phyloP scores from a whole-genome alignment of 2,888 invertebrate genomes.

The Troilus luridus region DNA sequence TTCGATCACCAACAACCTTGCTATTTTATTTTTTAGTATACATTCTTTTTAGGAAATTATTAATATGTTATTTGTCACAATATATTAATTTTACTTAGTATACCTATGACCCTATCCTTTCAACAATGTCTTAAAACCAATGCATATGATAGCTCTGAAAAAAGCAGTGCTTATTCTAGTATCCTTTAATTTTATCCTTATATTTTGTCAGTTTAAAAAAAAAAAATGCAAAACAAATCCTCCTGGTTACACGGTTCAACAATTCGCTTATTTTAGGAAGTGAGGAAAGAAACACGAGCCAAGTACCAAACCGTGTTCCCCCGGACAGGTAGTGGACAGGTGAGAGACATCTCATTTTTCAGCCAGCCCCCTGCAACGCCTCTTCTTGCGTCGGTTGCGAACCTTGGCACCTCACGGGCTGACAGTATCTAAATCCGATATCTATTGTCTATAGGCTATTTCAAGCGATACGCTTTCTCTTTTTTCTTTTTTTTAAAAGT shows the following conservation, averaged over 20 bases:
- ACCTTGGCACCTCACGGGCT: not conserved
- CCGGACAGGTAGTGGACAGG: not conserved
- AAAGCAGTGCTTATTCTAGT: no score
- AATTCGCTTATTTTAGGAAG: not conserved
- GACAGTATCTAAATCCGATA: not conserved
- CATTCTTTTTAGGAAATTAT: no score
- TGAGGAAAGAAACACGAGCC: not conserved
- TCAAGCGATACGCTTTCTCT: not conserved
- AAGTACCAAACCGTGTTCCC: not conserved
- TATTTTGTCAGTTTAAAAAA: no score
- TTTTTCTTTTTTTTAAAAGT: not conserved
- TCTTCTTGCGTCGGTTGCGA: not conserved
- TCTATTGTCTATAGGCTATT: not conserved
- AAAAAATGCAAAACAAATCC: not conserved
- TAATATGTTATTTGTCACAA: no score
- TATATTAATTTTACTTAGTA: no score
- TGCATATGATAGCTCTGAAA: no score
- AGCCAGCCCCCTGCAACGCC: not conserved
- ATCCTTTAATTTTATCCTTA: no score
- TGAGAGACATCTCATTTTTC: slow-evolving; percentile 23
- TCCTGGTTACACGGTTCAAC: not conserved
- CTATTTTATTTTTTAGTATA: no score
- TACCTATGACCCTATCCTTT: no score
- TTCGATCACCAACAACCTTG: no score
- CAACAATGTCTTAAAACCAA: no score